Conservation (phyloP, 2,888 invertebrate species). For the Fragum whitleyi region DNA sequence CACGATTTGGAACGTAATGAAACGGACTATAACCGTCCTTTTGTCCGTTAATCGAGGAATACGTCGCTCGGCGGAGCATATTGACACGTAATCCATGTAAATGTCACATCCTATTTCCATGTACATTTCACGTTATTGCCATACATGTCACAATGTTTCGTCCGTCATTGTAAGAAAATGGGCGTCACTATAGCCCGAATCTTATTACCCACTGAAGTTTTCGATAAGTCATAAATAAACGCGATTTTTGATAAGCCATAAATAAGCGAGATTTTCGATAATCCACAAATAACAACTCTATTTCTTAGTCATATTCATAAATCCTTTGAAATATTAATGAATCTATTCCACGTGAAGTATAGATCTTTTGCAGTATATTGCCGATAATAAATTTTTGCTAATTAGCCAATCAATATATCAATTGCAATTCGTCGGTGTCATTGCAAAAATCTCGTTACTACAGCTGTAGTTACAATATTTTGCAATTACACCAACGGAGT, state of each 20-base stretch:
- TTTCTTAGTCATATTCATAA: not conserved
- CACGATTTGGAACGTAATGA: not conserved
- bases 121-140: not conserved
- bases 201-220: not conserved
- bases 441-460: too few species aligned
- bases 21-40: slow-evolving; percentile 8
- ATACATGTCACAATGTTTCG: not conserved
- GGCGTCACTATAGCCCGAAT: not conserved
- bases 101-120: slow-evolving; percentile 4
- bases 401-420: too few species aligned
- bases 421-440: too few species aligned
- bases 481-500: too few species aligned
- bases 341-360: not conserved
- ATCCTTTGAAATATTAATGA: not conserved
- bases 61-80: slow-evolving; percentile 19
- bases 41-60: slow-evolving; percentile 18
- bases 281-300: not conserved
- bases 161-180: not conserved
- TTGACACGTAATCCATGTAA: slow-evolving; percentile 8
- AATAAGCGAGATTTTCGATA: not conserved
- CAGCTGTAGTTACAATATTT: too few species aligned
- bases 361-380: too few species aligned
- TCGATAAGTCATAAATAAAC: not conserved
- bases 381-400: too few species aligned
- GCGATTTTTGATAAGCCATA: not conserved